Base-by-base conservation (phyloP, 2,888 invertebrate genomes). In the Archips crataeganus region DNA sequence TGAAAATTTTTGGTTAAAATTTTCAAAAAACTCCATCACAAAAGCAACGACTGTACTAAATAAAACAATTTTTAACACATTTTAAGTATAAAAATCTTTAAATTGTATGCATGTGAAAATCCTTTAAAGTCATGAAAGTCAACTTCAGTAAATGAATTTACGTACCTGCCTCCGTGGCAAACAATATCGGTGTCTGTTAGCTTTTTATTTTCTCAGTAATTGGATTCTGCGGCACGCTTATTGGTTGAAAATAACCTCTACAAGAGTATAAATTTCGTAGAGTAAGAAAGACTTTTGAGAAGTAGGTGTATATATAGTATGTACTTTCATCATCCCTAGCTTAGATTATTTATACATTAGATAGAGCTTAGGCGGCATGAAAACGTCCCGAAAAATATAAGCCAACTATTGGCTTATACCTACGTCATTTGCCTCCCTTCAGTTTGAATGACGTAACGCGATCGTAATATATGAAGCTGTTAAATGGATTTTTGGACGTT, bases 181-280 rank as follows among this genome's bases (percentile, higher is more conserved):
- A 87, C 88, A 87, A 80, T 80, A 79, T 79, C 78, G 77, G 81
- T 78, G 79, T 80, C 81, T 86, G 87, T 88, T 88, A 81, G 86
- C 86, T 86, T 88, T 89, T 89, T 88, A 88, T 89, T 89, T 88
- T 84, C 81, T 78, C 84, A 71, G 87, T 88, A 88, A 88, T 89
- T 89, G 88, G 85, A 88, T 88, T 81, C 80, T 77, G 79, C 81
- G 83, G 81, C 80, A 79, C 82, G 80, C 64, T 63, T 69, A 73
- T 73, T 73, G 69, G 69, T 64, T 60, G 49, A 64, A 69, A 62
- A 62, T 42, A 62, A 73, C 63, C 42, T 64, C 15, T 15, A 57
- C 10, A n/a, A n/a, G 42, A 15, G 49, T 62, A 54, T 39, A 67
- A 62, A 61, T 59, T 8, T 10, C 13, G 10, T 61, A 61, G 8